Base-by-base conservation (phyloP, 2,888 invertebrate species). In the Andricus curvator region DNA sequence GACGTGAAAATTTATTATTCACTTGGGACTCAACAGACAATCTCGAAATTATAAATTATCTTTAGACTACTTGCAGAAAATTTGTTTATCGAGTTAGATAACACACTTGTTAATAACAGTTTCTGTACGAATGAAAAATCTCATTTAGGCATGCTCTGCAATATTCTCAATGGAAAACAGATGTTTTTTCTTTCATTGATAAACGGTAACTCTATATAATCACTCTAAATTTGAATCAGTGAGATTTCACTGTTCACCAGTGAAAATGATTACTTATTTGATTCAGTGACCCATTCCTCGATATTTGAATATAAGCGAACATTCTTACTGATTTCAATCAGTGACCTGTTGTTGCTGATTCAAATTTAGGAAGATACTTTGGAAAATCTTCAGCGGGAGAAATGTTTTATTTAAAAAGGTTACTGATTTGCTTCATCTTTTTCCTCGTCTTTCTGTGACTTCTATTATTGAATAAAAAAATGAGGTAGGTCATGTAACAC, bases 151-250 rank as follows among this genome's bases (percentile, higher is more conserved):
- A 60, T 22, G 22, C n/a, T 60, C 56, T 22, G 22, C 22, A 60
- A 68, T 22, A 22, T 41, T 25, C 25, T 68, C 41, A 67, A 44
- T 48, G 41, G 25, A 68, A 68, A 68, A 68, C 68, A 68, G 15
- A 68, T 68, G 68, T 68, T 68, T 41, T 44, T 25, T 48, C 11
- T 68, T 68, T 68, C 44, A 68, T 68, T 44, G 44, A 68, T 68
- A 44, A 67, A 41, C n/a, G n/a, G 25, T 22, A 60, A 15, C n/a
- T 67, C 13, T 67, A n/a, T 67, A 66, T 67, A 66, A 66, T 66
- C 37, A n/a, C 37, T 66, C 33, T 3, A 37, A 66, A 66, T 66
- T 33, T 6, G 17, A 48, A 48, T 48, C 48, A 48, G 48, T 48
- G 48, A 48, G 4, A 48, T 48, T 48, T 17, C 17, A 48, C 48